Percentiles rank a stretch among this genome's conserved stretches.
phyloP scores from a whole-genome alignment of 2,113 vertebrate species.

The Brachyistius frenatus region DNA sequence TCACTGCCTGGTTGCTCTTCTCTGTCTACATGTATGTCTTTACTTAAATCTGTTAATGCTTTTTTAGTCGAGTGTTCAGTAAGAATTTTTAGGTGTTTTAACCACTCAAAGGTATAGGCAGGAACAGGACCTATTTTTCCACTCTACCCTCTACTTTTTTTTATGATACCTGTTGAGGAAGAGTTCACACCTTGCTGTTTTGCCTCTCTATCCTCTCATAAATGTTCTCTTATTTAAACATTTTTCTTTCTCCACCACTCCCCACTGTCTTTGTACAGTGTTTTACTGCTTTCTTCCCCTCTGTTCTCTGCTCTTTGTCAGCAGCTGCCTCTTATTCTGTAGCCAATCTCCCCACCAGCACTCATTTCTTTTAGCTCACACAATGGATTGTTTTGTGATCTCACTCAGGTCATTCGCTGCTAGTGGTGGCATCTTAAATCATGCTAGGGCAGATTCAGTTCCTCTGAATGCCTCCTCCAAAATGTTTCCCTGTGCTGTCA shows the following conservation, averaged over 20 bases:
- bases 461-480: conserved; percentile 30
- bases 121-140: not conserved
- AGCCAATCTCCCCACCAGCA: not conserved
- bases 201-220: not conserved
- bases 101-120: not conserved
- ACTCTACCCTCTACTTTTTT: not conserved
- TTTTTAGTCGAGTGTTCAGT: conserved; percentile 5
- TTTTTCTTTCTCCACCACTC: conserved; percentile 17
- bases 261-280: not conserved
- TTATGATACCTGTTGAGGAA: not conserved
- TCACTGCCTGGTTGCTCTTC: conserved; percentile 16
- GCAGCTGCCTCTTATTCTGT: conserved; percentile 18
- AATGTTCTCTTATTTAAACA: not conserved
- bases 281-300: not conserved
- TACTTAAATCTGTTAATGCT: conserved; percentile 2
- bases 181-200: not conserved
- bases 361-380: conserved; percentile 11
- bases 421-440: conserved; percentile 61
- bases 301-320: conserved; percentile 21
- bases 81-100: not conserved
- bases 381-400: conserved; percentile 41
- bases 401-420: conserved; percentile 57
- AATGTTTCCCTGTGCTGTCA: conserved; percentile 33
- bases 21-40: conserved; percentile 1
- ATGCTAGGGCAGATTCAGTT: conserved; percentile 48